phyloP scores from a whole-genome alignment of 2,113 vertebrate genomes.

The Oncorhynchus masou region DNA sequence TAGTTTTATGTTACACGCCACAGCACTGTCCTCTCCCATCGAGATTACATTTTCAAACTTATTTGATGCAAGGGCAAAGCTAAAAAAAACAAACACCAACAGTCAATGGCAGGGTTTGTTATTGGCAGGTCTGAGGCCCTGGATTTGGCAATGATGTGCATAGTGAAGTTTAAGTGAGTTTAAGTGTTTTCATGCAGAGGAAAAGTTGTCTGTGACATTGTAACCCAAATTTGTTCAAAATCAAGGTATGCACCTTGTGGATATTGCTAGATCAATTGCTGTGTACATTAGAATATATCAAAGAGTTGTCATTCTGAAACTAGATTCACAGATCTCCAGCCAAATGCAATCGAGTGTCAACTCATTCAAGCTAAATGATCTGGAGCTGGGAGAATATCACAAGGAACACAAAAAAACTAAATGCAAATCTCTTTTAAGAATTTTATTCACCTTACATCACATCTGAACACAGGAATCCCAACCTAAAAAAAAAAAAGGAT shows the following conservation, averaged over 20 bases:
- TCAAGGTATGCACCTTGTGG: no score
- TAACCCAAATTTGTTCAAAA: no score
- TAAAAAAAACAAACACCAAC: neutral
- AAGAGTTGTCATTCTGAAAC: no score
- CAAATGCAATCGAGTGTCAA: no score
- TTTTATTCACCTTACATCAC: conserved; percentile 69
- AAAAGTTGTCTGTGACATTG: no score
- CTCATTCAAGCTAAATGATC: no score
- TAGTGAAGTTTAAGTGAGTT: neutral
- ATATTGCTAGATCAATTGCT: no score
- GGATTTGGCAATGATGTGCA: neutral
- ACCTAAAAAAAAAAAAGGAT: conserved; percentile 40
- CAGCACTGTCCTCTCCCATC: neutral
- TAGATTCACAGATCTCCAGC: no score
- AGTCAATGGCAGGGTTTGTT: neutral
- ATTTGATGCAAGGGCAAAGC: neutral
- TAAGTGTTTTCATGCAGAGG: no score
- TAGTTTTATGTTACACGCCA: neutral
- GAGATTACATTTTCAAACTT: neutral
- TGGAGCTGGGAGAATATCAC: neutral
- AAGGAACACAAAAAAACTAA: neutral
- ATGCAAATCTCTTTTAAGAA: conserved; percentile 42
- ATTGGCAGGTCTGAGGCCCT: no score
- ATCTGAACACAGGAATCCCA: conserved; percentile 52
- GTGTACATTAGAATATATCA: no score